These are phyloP conservation scores for Synergus umbraculus DNA, from an alignment of 2,888 invertebrate species.

Conservation along the genomic window DNA sequence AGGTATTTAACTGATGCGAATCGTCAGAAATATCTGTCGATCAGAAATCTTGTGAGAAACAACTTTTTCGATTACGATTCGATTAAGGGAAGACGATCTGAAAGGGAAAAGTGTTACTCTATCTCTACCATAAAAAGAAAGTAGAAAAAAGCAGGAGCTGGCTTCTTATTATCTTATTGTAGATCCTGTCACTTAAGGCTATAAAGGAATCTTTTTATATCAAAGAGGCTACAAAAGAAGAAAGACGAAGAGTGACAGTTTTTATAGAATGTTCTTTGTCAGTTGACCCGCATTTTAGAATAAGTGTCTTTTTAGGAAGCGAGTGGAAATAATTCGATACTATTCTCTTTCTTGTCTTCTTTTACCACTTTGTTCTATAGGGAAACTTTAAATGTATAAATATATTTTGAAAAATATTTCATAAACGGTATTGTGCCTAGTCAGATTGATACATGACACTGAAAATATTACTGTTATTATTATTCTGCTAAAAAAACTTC, in stretches of 20 bases:
- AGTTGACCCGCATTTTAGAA: background rate
- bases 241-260: background rate
- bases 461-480: background rate
- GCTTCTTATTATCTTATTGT: background rate
- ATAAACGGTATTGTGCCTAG: too few species aligned
- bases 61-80: background rate
- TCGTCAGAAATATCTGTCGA: constrained; percentile 1
- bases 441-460: background rate
- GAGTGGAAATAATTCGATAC: background rate
- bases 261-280: background rate
- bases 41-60: constrained; percentile 16
- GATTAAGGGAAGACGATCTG: background rate
- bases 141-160: background rate
- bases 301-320: background rate
- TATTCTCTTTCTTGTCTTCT: too few species aligned
- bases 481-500: background rate
- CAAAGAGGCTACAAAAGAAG: background rate
- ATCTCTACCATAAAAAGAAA: background rate
- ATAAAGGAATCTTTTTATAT: background rate
- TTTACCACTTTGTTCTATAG: background rate
- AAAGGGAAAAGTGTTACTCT: background rate
- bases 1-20: constrained; percentile 25
- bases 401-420: background rate
- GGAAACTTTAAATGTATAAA: background rate
- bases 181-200: background rate